phyloP scores from a whole-genome alignment of 2,113 vertebrate species.

The Eonycteris spelaea region DNA sequence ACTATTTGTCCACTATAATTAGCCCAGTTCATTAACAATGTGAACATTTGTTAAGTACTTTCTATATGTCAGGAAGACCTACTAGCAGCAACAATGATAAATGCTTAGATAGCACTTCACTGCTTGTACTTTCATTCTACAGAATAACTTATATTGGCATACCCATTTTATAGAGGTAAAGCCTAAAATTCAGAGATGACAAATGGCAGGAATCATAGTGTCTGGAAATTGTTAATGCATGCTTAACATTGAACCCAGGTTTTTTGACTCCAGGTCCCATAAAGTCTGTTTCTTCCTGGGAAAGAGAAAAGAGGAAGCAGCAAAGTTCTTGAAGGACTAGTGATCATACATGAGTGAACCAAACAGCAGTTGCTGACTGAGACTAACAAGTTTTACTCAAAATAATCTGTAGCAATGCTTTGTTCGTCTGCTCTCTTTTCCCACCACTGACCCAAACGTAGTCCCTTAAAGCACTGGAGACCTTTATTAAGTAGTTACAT shows the following conservation, averaged over 20 bases:
- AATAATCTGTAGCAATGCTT: neutral
- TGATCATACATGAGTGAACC: neutral
- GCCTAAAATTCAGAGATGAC: neutral
- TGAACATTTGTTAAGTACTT: neutral
- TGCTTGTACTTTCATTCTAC: neutral
- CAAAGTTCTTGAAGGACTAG: neutral
- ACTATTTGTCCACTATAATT: neutral
- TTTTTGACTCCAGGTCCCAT: neutral
- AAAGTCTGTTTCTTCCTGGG: constrained; percentile 25
- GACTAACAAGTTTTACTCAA: neutral
- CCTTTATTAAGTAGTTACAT: constrained; percentile 20
- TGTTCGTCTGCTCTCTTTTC: neutral
- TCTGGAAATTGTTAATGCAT: neutral
- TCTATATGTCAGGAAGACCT: neutral
- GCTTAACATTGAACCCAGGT: neutral
- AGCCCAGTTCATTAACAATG: neutral
- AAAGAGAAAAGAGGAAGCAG: neutral
- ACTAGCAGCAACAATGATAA: neutral
- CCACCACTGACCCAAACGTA: neutral
- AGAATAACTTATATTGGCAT: neutral
- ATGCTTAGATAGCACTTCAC: neutral
- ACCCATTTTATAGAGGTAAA: neutral
- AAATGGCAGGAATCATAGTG: neutral
- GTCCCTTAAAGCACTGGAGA: neutral
- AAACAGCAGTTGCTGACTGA: neutral